These are phyloP conservation scores for Sisyra terminalis DNA, from an alignment of 2,888 invertebrate species.

Conservation along the genomic window DNA sequence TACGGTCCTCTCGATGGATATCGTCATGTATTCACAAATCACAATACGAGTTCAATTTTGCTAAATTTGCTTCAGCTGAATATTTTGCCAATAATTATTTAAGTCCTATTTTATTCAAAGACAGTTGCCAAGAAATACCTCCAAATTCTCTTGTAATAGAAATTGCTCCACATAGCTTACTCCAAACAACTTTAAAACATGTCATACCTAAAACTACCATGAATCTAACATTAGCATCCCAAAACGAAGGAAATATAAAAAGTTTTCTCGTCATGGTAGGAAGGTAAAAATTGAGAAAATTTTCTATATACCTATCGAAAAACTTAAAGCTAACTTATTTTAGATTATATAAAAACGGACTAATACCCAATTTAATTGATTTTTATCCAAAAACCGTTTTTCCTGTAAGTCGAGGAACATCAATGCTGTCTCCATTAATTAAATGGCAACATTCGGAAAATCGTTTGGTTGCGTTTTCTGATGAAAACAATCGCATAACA, in stretches of 20 bases:
- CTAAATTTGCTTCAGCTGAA: slow-evolving; percentile 58
- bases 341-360: slow-evolving; percentile 61
- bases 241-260: slow-evolving; percentile 44
- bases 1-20: slow-evolving; percentile 62
- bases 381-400: slow-evolving; percentile 60
- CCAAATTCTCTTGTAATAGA: slow-evolving; percentile 71
- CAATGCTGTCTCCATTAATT: slow-evolving; percentile 68
- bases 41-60: slow-evolving; percentile 50
- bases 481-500: slow-evolving; percentile 18
- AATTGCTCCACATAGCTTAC: slow-evolving; percentile 77
- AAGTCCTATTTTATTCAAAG: slow-evolving; percentile 56
- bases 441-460: slow-evolving; percentile 75
- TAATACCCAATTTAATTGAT: slow-evolving; percentile 53
- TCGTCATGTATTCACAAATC: slow-evolving; percentile 63
- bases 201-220: slow-evolving; percentile 52
- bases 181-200: slow-evolving; percentile 72
- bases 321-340: slow-evolving; percentile 13
- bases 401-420: slow-evolving; percentile 77
- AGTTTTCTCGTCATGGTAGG: slow-evolving; percentile 45
- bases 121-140: slow-evolving; percentile 63
- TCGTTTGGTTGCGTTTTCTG: slow-evolving; percentile 44
- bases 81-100: slow-evolving; percentile 78
- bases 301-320: too few relatives aligned
- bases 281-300: slow-evolving; percentile 31
- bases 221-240: slow-evolving; percentile 61